Evolutionary conservation across 2,888 invertebrate species (phyloP), one percentile per base, ranked within the genome.

Genomic region (Amphipoea oculea): DNA sequence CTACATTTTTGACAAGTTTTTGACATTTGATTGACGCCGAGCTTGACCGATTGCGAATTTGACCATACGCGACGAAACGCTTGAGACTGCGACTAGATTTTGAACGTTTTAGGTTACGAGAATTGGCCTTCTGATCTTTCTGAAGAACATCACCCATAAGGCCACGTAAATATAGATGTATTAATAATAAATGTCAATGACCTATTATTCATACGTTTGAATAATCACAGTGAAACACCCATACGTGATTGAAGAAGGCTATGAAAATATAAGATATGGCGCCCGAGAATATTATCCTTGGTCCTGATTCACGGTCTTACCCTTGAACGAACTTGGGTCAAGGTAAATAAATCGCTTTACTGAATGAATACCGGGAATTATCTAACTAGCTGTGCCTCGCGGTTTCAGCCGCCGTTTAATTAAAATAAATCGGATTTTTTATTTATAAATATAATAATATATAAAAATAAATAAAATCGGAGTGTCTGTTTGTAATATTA

Each of bases 321-420:
- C 81, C 81, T 81, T 84, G 81, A 84, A 71, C 51, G 73, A 76
- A 73, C 60, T 81, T 74, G 83, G 77, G 85, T 81, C 54, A 74
- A 73, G 81, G 67, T 77, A 84, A 84, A 81, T 84, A 84, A 84
- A 81, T 84, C 73, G 73, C 74, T 71, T 84, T 71, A 72, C 73
- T 68, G 85, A 81, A 77, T 77, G 67, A 57, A 48, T 45, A 45
- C 60, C 48, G 23, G 57, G 36, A 68, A 65, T 71, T 74, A 69
- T 45, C 7, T n/a, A 40, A 42, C 65, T 65, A 5, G 40, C 23
- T 65, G 23, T 23, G 40, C 65, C 5, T 1, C 23, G 1, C 23
- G 4, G 40, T 11, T 65, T 20, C 20, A 4, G 40, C 9, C 65
- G 9, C 20, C 36, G 36, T 65, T 40, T 11, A 65, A 20, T 40